phyloP scores from a whole-genome alignment of 2,888 invertebrate species.

The Stictocephala bisonia region DNA sequence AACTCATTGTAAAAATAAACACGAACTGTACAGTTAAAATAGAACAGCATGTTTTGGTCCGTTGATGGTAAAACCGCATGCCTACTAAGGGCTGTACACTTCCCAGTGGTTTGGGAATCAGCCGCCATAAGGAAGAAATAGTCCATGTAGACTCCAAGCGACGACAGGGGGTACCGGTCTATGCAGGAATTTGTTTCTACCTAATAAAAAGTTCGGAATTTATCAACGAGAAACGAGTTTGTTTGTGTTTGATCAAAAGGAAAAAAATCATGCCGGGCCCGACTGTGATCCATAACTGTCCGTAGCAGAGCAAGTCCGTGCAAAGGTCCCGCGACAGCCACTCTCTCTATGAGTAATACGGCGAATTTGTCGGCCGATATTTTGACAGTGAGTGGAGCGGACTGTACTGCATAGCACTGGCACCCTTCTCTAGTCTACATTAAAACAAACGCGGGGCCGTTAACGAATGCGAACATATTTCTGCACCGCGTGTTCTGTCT shows the following conservation, averaged over 20 bases:
- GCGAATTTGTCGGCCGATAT: slow-evolving; percentile 14
- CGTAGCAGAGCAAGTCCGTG: background rate
- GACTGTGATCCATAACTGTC: slow-evolving; percentile 31
- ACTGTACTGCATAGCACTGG: no score
- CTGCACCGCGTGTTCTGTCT: slow-evolving; percentile 24
- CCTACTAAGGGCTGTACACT: no score
- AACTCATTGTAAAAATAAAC: no score
- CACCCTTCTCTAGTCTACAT: no score
- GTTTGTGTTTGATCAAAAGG: slow-evolving; percentile 34
- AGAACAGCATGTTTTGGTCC: no score
- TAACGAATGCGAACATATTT: slow-evolving; percentile 40
- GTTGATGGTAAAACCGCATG: no score
- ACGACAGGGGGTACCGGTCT: slow-evolving; percentile 27
- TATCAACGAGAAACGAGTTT: slow-evolving; percentile 25
- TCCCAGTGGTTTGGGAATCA: no score
- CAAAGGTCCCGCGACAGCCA: background rate
- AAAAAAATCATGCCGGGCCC: slow-evolving; percentile 28
- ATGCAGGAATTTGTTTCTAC: slow-evolving; percentile 24
- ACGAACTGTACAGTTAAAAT: no score
- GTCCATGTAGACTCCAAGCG: no score
- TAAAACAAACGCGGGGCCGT: slow-evolving; percentile 6
- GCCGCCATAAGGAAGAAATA: no score
- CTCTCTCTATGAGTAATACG: slow-evolving; percentile 32
- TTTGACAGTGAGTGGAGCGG: slow-evolving; percentile 18
- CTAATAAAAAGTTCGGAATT: slow-evolving; percentile 32